phyloP scores from a whole-genome alignment of 2,888 invertebrate genomes.

The Trichopria drosophilae region DNA sequence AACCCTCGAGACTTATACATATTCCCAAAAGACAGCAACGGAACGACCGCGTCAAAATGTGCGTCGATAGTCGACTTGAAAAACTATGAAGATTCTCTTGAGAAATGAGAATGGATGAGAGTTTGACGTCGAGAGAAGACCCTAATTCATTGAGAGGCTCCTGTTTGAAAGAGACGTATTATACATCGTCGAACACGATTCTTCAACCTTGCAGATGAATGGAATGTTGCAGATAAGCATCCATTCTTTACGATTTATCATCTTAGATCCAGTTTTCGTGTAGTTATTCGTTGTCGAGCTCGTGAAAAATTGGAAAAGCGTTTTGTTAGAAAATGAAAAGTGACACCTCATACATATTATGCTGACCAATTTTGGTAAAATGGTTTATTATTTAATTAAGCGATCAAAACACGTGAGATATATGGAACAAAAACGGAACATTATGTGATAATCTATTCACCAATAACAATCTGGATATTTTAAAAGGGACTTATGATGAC shows the following conservation, averaged over 20 bases:
- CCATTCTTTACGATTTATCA: too few species aligned
- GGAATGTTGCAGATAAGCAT: constrained; percentile 15
- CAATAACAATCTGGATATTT: too few species aligned
- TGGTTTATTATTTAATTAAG: too few species aligned
- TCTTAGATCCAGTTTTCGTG: too few species aligned
- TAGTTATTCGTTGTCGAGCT: too few species aligned
- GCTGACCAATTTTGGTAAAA: too few species aligned
- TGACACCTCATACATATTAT: constrained; percentile 6
- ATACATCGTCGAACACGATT: constrained; percentile 19
- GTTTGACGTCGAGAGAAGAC: constrained; percentile 20
- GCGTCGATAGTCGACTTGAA: constrained; percentile 17
- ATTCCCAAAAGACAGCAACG: background rate
- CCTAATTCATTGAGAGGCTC: constrained; percentile 30
- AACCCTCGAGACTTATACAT: constrained; percentile 8
- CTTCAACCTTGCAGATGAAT: constrained; percentile 21
- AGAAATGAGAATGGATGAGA: constrained; percentile 26
- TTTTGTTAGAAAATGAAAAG: constrained; percentile 7
- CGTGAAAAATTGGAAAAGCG: constrained; percentile 5
- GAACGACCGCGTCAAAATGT: background rate
- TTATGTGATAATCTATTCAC: too few species aligned
- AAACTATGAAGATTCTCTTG: constrained; percentile 28
- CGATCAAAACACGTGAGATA: too few species aligned
- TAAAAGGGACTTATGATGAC: too few species aligned
- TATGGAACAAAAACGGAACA: too few species aligned
- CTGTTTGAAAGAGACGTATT: constrained; percentile 29